phyloP scores from a whole-genome alignment of 2,888 invertebrate genomes.

The Toxonevra muliebris region DNA sequence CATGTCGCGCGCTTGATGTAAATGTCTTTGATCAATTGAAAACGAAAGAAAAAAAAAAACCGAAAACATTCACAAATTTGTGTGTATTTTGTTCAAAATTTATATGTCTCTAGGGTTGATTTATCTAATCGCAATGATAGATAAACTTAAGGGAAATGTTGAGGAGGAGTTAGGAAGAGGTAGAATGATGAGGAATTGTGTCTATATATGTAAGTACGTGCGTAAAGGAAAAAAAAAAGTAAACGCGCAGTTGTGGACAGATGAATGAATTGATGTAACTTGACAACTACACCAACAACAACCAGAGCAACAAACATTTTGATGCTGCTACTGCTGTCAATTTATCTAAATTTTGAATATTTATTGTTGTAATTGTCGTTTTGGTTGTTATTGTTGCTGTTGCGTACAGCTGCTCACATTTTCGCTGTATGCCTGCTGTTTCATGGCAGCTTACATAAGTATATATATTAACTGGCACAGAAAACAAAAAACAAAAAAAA shows the following conservation, averaged over 20 bases:
- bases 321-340: conserved; percentile 6
- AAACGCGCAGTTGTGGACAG: background rate
- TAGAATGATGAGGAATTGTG: background rate
- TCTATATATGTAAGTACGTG: background rate
- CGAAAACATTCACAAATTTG: too few relatives aligned
- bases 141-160: background rate
- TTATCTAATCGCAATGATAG: conserved; percentile 49
- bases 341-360: conserved; percentile 4
- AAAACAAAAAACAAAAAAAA: background rate
- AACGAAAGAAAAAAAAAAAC: too few relatives aligned
- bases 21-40: too few relatives aligned
- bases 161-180: background rate
- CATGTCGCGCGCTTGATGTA: too few relatives aligned
- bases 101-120: conserved; percentile 56
- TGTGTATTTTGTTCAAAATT: background rate
- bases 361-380: conserved; percentile 4
- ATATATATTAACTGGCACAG: background rate
- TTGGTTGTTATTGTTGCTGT: background rate
- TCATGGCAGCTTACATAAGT: background rate
- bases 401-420: background rate
- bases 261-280: background rate
- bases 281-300: background rate
- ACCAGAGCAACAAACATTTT: background rate
- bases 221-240: background rate
- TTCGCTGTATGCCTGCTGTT: background rate